Percentiles rank a stretch among this genome's conserved stretches.
These are phyloP conservation scores for Myotis pilosus DNA, from an alignment of 2,797 vertebrate species.

Conservation along the genomic window DNA sequence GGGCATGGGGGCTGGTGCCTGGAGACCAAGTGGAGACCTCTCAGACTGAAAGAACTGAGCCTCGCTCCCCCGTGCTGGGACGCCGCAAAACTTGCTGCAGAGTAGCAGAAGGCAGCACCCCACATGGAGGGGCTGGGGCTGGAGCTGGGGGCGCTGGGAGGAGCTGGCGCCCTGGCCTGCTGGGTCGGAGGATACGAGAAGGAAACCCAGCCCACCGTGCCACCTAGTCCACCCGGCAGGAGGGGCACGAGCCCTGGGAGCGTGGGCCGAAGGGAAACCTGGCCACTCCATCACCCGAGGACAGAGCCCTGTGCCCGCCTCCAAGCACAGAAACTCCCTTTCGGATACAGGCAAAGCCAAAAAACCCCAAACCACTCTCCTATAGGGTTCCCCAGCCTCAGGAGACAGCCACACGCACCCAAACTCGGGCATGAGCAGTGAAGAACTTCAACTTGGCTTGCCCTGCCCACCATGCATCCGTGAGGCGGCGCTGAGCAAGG, in stretches of 20 bases:
- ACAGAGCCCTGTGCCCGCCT: background rate
- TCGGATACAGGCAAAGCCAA: background rate
- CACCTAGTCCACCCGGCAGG: background rate
- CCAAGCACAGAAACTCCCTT: background rate
- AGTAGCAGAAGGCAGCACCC: background rate
- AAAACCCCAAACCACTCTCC: background rate
- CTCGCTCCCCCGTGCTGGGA: background rate
- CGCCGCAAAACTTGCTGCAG: background rate
- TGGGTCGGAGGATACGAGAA: background rate
- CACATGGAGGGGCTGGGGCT: background rate
- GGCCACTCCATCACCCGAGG: background rate
- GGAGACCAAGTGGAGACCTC: constrained; percentile 52
- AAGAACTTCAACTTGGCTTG: background rate
- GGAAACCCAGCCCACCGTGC: background rate
- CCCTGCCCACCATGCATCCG: background rate
- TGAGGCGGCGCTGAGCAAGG: background rate
- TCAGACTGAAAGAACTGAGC: background rate
- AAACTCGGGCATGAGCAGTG: rapidly evolving
- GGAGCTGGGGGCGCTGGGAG: background rate
- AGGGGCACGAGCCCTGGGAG: background rate
- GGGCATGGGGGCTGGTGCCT: constrained; percentile 99
- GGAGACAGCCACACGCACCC: background rate
- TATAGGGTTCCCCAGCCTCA: background rate
- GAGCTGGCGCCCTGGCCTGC: background rate
- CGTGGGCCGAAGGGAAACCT: background rate